Base-by-base conservation (phyloP, 2,113 vertebrate species). In the Mesoclemmys tuberculata region DNA sequence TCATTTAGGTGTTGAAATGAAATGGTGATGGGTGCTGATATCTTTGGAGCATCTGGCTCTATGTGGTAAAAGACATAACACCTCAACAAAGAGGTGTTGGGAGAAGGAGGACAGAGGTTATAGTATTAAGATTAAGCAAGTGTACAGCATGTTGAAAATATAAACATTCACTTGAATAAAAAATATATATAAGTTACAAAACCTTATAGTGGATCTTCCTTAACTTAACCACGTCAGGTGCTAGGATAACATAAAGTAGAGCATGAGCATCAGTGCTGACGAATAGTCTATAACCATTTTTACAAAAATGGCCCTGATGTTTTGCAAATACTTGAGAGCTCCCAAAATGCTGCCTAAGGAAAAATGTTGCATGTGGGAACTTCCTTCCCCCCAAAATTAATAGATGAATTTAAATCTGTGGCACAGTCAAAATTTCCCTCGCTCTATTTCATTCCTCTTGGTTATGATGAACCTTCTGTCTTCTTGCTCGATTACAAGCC, bases 41-140 rank as follows among this genome's bases (percentile, higher is more conserved):
- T 81, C 38, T 86, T 55, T 21, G 88, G 86, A 83, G 90, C 95
- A 90, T 19, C 18, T 80, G 21, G 14, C 82, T 38, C 51, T 88
- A 49, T 10, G 41, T 44, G 24, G 74, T 46, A 46, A 77, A 26
- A 10, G 11, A 11, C 41, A 19, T 46, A 77, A 46, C 24, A 77
- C 22, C 41, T 26, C 41, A 77, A 77, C 74, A 46, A 46, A 46
- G 7, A 22, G 6, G 19, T 22, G 49, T 48, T 4, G 54, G 41
- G 16, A 55, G 24, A 11, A 26, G 26, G 35, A 80, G 27, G 6
- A 85, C 41, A 79, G 58, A 64, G 52, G 44, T n/a, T 29, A 49
- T 29, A n/a, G 48, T 24, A 56, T 44, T 16, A 46, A 77, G 75
- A 48, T 12, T 84, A 87, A 26, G 56, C 68, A 88, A 80, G 14